Base-by-base conservation (phyloP, 1,140 invertebrate species). In the Magallana angulata region DNA sequence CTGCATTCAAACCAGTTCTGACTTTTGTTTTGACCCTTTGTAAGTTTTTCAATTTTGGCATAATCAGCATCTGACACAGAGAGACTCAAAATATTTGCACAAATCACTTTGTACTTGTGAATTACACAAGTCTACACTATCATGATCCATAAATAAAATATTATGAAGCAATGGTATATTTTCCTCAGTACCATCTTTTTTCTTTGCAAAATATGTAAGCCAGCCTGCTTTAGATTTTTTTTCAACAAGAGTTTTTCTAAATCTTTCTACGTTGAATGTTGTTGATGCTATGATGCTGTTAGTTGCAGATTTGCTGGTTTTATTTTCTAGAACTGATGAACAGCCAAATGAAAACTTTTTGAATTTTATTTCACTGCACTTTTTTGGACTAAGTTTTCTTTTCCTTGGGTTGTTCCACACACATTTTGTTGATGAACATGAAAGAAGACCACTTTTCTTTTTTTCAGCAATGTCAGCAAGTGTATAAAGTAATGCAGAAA, bases 231-330 rank as follows among this genome's bases (percentile, higher is more conserved):
- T 64, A 14, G 18, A 64, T 14, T 64, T 64, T 64, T 64, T 64
- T 16, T 14, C 12, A 18, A 64, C 18, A 16, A 36, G 24, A 48
- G 6, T 81, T 12, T 81, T 57, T 36, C 48, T 18, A 8, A 81
- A 81, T 9, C 30, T 36, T n/a, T 9, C 7, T 14, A 81, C 1
- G 56, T 30, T 81, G 30, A 81, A 36, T 9, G 30, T 81, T 81
- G 18, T 2, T 81, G 30, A 12, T 11, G 16, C 9, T 14, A 9
- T n/a, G 7, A 1, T 30, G 7, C 5, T 30, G 12, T 6, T 30
- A 86, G 16, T 36, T 36, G 80, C 36, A 76, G 36, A 68, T 82
- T 81, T 12, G 18, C 11, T 57, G 84, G 87, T 36, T 71, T 64
- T 24, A 24, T 24, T 24, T 24, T 24, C 0, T 24, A 24, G 18